Percentiles rank a stretch among this genome's conserved stretches.
Evolutionary conservation across 2,888 invertebrate genomes (phyloP).

Genomic region (Shargacucullia verbasci): DNA sequence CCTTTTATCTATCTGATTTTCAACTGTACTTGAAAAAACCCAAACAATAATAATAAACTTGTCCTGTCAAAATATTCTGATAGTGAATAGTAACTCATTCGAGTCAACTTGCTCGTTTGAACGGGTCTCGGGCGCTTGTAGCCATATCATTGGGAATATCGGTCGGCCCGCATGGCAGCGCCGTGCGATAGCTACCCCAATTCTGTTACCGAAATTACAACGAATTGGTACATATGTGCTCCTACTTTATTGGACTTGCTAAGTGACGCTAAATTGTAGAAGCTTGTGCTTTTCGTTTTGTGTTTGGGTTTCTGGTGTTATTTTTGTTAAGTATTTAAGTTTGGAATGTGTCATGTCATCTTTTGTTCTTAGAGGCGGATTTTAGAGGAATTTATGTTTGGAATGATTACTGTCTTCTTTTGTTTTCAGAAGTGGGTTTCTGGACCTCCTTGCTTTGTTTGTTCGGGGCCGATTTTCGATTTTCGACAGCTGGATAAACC

Average conservation of each 20-base stretch:
- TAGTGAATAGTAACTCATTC: slow-evolving; percentile 4
- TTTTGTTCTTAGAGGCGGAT: too few species aligned
- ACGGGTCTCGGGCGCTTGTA: slow-evolving; percentile 53
- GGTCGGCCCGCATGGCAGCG: slow-evolving; percentile 72
- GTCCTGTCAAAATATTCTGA: too few species aligned
- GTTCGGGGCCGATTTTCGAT: too few species aligned
- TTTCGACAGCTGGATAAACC: too few species aligned
- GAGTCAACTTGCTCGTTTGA: slow-evolving; percentile 39
- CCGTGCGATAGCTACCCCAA: slow-evolving; percentile 66
- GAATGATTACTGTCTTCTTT: too few species aligned
- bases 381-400: too few species aligned
- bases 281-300: background rate
- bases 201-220: slow-evolving; percentile 72
- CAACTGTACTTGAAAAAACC: too few species aligned
- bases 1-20: too few species aligned
- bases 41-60: too few species aligned
- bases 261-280: slow-evolving; percentile 27
- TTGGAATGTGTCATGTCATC: background rate
- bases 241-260: slow-evolving; percentile 47
- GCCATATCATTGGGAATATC: slow-evolving; percentile 75
- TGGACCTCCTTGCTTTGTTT: too few species aligned
- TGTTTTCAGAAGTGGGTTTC: too few species aligned
- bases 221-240: slow-evolving; percentile 49
- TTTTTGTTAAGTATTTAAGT: background rate
- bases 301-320: background rate